Conservation (phyloP, 1,140 invertebrate species). For the Paraescarpia echinospica region DNA sequence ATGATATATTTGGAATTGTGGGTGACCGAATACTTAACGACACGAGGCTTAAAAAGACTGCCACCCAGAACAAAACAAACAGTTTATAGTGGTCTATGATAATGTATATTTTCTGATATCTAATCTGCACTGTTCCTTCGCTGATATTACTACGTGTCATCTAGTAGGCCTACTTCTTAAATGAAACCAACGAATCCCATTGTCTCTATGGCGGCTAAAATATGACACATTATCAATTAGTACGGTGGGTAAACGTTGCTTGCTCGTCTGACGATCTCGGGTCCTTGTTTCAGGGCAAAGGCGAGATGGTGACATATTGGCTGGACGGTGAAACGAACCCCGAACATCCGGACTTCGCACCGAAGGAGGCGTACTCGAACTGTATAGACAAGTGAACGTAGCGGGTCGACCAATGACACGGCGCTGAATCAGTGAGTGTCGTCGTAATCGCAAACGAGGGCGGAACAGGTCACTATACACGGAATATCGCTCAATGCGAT, state of each 20-base stretch:
- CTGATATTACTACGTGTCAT: too few species aligned
- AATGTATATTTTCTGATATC: background rate
- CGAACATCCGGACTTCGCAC: conserved; percentile 30
- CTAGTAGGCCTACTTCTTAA: background rate
- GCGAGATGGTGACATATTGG: conserved; percentile 29
- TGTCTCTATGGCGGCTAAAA: background rate
- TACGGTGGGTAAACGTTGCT: background rate
- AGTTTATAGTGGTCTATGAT: background rate
- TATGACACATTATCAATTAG: background rate
- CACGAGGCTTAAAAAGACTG: too few species aligned
- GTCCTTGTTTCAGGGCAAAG: conserved; percentile 29
- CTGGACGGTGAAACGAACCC: conserved; percentile 29
- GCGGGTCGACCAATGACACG: background rate
- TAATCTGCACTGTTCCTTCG: background rate
- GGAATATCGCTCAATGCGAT: background rate
- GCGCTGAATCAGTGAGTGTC: background rate
- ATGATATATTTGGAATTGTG: background rate
- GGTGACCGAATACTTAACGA: background rate
- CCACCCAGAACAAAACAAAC: too few species aligned
- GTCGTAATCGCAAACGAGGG: background rate
- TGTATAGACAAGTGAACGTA: background rate
- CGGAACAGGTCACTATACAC: background rate
- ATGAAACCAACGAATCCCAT: background rate
- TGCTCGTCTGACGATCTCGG: background rate
- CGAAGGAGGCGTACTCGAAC: background rate